Evolutionary conservation across 2,113 vertebrate genomes (phyloP), one percentile per base, ranked within the genome.

Genomic region (Neofelis nebulosa): DNA sequence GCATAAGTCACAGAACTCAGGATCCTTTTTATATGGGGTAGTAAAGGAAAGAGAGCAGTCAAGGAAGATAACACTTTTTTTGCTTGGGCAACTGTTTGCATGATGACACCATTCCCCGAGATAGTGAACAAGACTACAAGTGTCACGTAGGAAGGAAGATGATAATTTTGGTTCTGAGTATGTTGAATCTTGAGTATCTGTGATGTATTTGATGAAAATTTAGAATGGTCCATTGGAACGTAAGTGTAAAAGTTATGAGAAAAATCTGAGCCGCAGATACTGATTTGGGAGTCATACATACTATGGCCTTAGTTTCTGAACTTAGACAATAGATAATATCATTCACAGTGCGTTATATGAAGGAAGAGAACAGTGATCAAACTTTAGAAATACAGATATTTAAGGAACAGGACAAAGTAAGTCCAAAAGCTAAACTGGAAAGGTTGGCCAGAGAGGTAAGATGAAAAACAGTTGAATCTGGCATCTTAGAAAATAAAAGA

Each of bases 401-500:
- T 80, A 93, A 97, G 50, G 21, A 92, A 94, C 2, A 76, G 23
- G 21, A 29, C 31, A 92, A 83, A 21, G 50, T 88, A 45, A 94
- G 29, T 18, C 25, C 66, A 45, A 83, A 65, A 83, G 12, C 87
- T 74, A 94, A 87, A 63, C 25, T 91, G 10, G 7, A 48, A 91
- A 88, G 3, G 5, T 14, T 93, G 16, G 15, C 71, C 11, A 36
- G 12, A 89, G 48, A 52, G 3, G 1, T 87, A 25, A 27, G n/a
- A 55, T 25, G 27, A 87, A 84, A 92, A 90, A 29, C 55, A 74
- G 12, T 74, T 87, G 61, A 95, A 13, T 95, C 84, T 95, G 25
- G 23, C 21, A 55, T 57, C 33, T 25, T 79, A 79, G 45, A 85
- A 38, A 61, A 80, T 11, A 79, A 96, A 85, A 19, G n/a, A 68